A percentile compares a stretch with the other conserved stretches of the same genome.
phyloP scores from a whole-genome alignment of 2,113 vertebrate genomes.

The Elanus axillaris region DNA sequence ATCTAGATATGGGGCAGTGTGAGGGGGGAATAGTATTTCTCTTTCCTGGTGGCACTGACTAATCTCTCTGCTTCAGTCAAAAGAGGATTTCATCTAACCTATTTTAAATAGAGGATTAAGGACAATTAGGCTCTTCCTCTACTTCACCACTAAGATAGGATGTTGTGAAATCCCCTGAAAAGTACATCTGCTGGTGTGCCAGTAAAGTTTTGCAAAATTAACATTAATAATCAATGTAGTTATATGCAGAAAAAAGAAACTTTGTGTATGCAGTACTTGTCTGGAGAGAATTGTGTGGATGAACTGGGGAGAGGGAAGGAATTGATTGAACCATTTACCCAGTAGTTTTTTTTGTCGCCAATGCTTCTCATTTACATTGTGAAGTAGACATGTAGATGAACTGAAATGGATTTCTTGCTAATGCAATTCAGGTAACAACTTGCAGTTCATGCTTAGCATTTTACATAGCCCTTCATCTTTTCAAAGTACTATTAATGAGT shows the following conservation, averaged over 20 bases:
- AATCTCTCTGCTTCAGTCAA: conserved; percentile 65
- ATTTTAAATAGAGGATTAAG: conserved; percentile 77
- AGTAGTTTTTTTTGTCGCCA: background rate
- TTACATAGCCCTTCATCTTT: background rate
- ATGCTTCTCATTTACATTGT: background rate
- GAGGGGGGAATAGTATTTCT: conserved; percentile 1
- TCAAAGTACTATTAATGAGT: background rate
- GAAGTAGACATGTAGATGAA: background rate
- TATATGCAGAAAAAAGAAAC: background rate
- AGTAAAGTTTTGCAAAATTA: background rate
- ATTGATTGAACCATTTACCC: background rate
- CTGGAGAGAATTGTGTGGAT: background rate
- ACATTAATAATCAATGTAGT: background rate
- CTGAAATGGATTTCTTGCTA: background rate
- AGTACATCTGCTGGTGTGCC: conserved; percentile 1
- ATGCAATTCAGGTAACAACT: background rate
- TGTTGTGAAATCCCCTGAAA: conserved; percentile 42
- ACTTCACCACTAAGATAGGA: conserved; percentile 4
- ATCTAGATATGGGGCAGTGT: background rate
- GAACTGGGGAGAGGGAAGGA: background rate
- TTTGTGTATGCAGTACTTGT: background rate
- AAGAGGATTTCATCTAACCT: conserved; percentile 78
- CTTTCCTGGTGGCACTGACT: conserved; percentile 25
- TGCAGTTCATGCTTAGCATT: background rate
- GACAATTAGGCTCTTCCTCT: conserved; percentile 58